phyloP scores from a whole-genome alignment of 1,140 invertebrate genomes.

The Gonioctena quinquepunctata region DNA sequence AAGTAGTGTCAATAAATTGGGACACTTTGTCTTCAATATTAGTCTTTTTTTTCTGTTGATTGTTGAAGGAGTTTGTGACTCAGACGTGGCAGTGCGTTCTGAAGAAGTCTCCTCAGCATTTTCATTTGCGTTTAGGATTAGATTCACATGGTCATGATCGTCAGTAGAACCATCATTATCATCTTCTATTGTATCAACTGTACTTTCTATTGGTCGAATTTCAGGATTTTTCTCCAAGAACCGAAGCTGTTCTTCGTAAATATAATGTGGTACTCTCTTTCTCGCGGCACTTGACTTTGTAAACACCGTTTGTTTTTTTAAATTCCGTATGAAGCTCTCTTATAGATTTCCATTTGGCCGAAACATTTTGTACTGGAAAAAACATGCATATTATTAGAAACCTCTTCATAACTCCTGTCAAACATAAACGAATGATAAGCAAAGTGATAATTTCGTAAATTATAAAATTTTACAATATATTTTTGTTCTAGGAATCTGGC shows the following conservation, averaged over 20 bases:
- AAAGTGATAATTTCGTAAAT: constrained; percentile 6
- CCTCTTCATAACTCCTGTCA: constrained; percentile 1
- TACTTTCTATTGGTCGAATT: constrained; percentile 1
- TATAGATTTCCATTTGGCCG: constrained; percentile 6
- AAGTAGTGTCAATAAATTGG: constrained; percentile 11
- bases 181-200: constrained; percentile 10
- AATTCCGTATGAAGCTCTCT: constrained; percentile 6
- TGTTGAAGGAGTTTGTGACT: not conserved
- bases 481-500: constrained; percentile 2
- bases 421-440: constrained; percentile 4
- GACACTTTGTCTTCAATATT: constrained; percentile 9
- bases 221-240: constrained; percentile 5
- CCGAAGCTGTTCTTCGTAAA: constrained; percentile 9
- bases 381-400: constrained; percentile 2
- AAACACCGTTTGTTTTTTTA: constrained; percentile 2
- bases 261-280: constrained; percentile 3
- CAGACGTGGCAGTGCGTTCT: constrained; percentile 2
- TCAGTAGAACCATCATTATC: constrained; percentile 1
- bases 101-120: constrained; percentile 2
- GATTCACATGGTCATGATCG: not conserved
- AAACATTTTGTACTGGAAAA: constrained; percentile 8
- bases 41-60: constrained; percentile 1
- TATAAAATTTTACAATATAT: not conserved
- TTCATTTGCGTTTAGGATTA: constrained; percentile 8
- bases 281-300: constrained; percentile 4